phyloP scores from a whole-genome alignment of 2,797 vertebrate genomes.

The Pipistrellus nathusii region DNA sequence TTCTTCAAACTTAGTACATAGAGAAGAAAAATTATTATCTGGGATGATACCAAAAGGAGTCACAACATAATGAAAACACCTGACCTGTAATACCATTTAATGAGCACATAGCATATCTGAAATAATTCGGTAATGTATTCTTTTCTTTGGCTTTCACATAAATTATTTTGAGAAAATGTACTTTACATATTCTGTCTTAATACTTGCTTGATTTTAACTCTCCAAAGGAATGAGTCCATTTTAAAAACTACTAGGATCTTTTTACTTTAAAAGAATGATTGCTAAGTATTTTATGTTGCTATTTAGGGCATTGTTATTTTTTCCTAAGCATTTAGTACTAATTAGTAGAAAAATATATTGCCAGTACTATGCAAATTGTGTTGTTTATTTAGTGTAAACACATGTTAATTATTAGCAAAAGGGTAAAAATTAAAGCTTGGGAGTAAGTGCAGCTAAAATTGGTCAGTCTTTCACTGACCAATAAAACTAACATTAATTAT shows the following conservation, averaged over 20 bases:
- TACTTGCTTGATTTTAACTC: background rate
- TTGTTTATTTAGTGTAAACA: conserved; percentile 1
- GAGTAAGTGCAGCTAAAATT: background rate
- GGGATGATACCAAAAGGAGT: background rate
- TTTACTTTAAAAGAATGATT: background rate
- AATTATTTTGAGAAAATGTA: conserved; percentile 25
- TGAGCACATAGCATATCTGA: background rate
- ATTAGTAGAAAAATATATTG: conserved; percentile 42
- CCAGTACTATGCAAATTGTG: background rate
- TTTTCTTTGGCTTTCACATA: conserved; percentile 4
- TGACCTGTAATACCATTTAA: background rate
- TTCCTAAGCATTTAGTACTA: conserved; percentile 28
- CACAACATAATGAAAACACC: conserved; percentile 22
- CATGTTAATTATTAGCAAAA: conserved; percentile 16
- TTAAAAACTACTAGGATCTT: conserved; percentile 8
- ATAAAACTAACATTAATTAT: conserved; percentile 36
- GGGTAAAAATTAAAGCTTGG: conserved; percentile 21
- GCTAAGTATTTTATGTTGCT: conserved; percentile 49
- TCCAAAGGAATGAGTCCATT: background rate
- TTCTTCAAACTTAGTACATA: background rate
- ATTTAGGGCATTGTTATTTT: conserved; percentile 44
- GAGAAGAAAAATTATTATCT: background rate
- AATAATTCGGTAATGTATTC: background rate
- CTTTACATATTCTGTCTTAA: background rate
- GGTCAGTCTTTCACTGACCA: background rate